Evolutionary conservation across 2,888 invertebrate genomes (phyloP).

Genomic region (Aethes cnicana): DNA sequence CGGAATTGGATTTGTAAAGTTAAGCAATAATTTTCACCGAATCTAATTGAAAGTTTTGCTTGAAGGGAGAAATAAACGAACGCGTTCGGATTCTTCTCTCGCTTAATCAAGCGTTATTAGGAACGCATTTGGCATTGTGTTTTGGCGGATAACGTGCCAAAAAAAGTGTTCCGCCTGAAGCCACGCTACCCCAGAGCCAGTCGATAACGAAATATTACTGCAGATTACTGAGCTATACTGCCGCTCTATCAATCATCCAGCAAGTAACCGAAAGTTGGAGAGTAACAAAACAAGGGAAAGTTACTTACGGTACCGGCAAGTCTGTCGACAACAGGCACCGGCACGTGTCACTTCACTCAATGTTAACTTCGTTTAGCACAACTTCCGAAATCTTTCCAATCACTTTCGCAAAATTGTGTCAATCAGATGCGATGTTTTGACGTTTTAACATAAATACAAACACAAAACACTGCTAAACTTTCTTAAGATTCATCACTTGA

Average conservation of each 20-base stretch:
- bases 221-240: conserved; percentile 31
- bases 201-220: conserved; percentile 28
- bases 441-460: conserved; percentile 18
- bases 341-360: conserved; percentile 54
- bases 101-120: conserved; percentile 31
- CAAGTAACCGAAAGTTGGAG: conserved; percentile 36
- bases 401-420: conserved; percentile 36
- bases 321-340: conserved; percentile 33
- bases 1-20: conserved; percentile 40
- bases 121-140: conserved; percentile 36
- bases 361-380: conserved; percentile 40
- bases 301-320: conserved; percentile 44
- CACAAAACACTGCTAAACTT: conserved; percentile 21
- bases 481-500: conserved; percentile 20
- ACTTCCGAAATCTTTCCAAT: conserved; percentile 32
- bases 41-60: conserved; percentile 14
- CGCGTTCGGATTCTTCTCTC: neutral
- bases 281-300: conserved; percentile 37
- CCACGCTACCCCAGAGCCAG: conserved; percentile 24
- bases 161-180: conserved; percentile 30
- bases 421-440: conserved; percentile 24
- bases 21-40: conserved; percentile 38
- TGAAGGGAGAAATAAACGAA: conserved; percentile 1
- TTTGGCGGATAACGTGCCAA: conserved; percentile 30
- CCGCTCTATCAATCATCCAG: conserved; percentile 39